These are phyloP conservation scores for Aegithalos caudatus DNA, from an alignment of 2,113 vertebrate species.

Conservation along the genomic window DNA sequence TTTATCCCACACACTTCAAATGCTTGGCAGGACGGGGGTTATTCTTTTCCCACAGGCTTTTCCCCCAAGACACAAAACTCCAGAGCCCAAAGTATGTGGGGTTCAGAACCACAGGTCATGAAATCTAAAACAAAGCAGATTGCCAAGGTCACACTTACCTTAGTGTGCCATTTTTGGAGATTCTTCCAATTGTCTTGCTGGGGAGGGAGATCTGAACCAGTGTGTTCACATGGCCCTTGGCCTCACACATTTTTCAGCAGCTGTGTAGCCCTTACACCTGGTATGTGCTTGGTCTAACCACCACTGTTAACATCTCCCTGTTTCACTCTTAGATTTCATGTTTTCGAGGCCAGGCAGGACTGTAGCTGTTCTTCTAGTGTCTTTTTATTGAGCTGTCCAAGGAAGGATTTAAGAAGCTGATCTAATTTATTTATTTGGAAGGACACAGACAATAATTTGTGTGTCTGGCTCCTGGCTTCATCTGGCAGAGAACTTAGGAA, in stretches of 20 bases:
- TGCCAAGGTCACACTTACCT: not conserved
- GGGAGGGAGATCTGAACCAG: not conserved
- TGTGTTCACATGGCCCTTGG: rapidly evolving
- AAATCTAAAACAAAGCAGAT: not conserved
- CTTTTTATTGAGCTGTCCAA: not conserved
- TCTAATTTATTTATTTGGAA: not conserved
- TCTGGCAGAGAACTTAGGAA: not conserved
- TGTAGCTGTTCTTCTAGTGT: not conserved
- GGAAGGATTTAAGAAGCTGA: not conserved
- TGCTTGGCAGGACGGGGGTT: not conserved
- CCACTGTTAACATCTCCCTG: not conserved
- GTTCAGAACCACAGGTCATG: not conserved
- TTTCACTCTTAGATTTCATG: not conserved
- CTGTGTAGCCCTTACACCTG: not conserved
- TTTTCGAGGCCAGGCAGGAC: not conserved
- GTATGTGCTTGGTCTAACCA: not conserved
- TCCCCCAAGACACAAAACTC: not conserved
- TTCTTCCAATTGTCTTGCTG: not conserved
- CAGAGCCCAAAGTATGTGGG: not conserved
- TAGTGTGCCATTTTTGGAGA: not conserved
- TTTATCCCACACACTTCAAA: not conserved
- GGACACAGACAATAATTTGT: not conserved
- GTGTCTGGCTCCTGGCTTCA: not conserved
- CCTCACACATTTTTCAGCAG: not conserved
- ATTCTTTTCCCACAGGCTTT: not conserved